Conservation (phyloP, 2,888 invertebrate genomes). For the Lasioglossum zephyrum region DNA sequence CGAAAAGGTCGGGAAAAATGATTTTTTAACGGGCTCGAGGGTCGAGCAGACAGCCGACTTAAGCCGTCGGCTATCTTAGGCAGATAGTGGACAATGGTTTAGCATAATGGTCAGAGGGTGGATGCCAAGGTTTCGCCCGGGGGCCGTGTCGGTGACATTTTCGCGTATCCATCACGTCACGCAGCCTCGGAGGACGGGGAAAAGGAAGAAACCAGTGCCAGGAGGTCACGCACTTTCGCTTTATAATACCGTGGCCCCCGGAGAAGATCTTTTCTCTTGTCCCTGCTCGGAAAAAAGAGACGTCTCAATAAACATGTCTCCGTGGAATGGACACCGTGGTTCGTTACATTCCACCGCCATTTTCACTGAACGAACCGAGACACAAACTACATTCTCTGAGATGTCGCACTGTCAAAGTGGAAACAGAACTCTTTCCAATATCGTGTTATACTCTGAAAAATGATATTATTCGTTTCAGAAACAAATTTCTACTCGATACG, state of each 20-base stretch:
- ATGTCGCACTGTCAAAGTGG: background rate
- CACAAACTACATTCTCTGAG: background rate
- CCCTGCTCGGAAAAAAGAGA: background rate
- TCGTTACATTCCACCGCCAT: background rate
- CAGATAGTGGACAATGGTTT: slow-evolving; percentile 84
- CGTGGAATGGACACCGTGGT: background rate
- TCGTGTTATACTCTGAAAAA: background rate
- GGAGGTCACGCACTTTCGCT: slow-evolving; percentile 79
- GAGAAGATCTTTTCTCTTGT: slow-evolving; percentile 19
- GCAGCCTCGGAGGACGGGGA: slow-evolving; percentile 44
- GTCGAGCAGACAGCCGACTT: slow-evolving; percentile 67
- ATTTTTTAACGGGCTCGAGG: slow-evolving; percentile 81
- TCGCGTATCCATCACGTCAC: slow-evolving; percentile 82
- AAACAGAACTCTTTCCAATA: background rate
- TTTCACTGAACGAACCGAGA: background rate
- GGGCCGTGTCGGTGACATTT: slow-evolving; percentile 82
- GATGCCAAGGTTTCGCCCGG: slow-evolving; percentile 75
- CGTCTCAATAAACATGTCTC: background rate
- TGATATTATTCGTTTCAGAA: too few relatives aligned
- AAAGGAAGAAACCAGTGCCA: slow-evolving; percentile 72
- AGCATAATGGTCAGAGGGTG: slow-evolving; percentile 82
- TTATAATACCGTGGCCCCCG: slow-evolving; percentile 76
- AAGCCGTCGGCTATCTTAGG: slow-evolving; percentile 80
- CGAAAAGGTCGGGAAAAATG: slow-evolving; percentile 74
- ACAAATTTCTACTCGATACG: too few relatives aligned